phyloP scores from a whole-genome alignment of 1,140 invertebrate genomes.

The Saccostrea cuccullata region DNA sequence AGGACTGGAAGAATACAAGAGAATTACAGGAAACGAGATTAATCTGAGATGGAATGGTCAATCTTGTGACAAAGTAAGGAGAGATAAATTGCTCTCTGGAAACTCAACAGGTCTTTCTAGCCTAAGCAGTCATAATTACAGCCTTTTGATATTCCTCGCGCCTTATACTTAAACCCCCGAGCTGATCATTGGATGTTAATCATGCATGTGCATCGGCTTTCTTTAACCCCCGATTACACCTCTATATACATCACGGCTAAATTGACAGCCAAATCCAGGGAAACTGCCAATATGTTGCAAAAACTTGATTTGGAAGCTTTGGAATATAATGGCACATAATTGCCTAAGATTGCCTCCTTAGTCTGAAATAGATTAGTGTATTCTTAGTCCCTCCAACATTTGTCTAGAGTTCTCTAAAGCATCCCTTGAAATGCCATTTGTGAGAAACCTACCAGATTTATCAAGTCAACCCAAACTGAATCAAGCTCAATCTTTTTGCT shows the following conservation, averaged over 20 bases:
- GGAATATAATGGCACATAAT: constrained; percentile 33
- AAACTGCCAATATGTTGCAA: constrained; percentile 35
- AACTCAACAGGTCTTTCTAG: constrained; percentile 29
- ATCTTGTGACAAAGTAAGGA: constrained; percentile 2
- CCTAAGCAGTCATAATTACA: background rate
- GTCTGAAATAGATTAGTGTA: background rate
- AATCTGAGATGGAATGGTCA: constrained; percentile 26
- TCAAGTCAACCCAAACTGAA: constrained; percentile 28
- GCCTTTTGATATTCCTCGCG: constrained; percentile 17
- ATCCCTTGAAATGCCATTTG: constrained; percentile 16
- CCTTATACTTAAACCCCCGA: constrained; percentile 21
- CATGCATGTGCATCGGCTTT: constrained; percentile 15
- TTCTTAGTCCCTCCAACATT: constrained; percentile 3
- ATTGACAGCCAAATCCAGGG: constrained; percentile 24
- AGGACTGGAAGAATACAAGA: background rate
- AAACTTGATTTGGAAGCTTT: constrained; percentile 28
- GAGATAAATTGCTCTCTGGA: constrained; percentile 13
- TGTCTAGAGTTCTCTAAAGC: background rate
- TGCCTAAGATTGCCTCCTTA: constrained; percentile 32
- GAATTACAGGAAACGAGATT: background rate
- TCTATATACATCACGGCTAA: constrained; percentile 23
- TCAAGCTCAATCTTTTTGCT: constrained; percentile 13
- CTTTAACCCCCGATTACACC: constrained; percentile 21
- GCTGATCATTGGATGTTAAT: constrained; percentile 27
- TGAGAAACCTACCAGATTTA: constrained; percentile 30